Conservation (phyloP, 2,113 vertebrate genomes). For the Proteles cristata region DNA sequence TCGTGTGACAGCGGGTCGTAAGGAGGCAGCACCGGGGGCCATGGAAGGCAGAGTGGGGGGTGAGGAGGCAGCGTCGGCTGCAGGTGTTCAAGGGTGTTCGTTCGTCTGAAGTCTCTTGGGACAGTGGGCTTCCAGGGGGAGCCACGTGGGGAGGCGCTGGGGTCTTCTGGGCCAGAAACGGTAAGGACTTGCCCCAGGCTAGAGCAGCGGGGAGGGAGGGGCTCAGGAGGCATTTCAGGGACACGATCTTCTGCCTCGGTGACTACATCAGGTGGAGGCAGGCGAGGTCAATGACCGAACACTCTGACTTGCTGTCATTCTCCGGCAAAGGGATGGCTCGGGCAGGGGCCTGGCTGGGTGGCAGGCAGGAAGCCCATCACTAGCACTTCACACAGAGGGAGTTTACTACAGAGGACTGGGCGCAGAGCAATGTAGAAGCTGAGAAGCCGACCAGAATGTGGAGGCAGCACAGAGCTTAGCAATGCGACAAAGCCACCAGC, state of each 20-base stretch:
- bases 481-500: neutral
- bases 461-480: neutral
- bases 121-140: too few relatives aligned
- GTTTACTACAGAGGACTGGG: neutral
- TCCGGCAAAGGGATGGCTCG: neutral
- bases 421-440: neutral
- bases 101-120: neutral
- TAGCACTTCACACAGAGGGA: neutral
- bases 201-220: neutral
- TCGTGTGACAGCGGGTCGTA: accelerated
- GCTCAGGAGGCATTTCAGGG: neutral
- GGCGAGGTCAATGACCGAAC: neutral
- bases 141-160: neutral
- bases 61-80: neutral
- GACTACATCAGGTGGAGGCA: neutral
- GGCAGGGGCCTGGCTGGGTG: neutral
- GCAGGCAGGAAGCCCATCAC: neutral
- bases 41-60: neutral
- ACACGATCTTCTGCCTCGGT: neutral
- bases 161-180: too few relatives aligned
- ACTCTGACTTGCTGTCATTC: neutral
- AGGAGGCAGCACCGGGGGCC: neutral
- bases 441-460: neutral
- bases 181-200: neutral
- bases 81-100: neutral